phyloP scores from a whole-genome alignment of 2,888 invertebrate genomes.

The Nomada fucata region DNA sequence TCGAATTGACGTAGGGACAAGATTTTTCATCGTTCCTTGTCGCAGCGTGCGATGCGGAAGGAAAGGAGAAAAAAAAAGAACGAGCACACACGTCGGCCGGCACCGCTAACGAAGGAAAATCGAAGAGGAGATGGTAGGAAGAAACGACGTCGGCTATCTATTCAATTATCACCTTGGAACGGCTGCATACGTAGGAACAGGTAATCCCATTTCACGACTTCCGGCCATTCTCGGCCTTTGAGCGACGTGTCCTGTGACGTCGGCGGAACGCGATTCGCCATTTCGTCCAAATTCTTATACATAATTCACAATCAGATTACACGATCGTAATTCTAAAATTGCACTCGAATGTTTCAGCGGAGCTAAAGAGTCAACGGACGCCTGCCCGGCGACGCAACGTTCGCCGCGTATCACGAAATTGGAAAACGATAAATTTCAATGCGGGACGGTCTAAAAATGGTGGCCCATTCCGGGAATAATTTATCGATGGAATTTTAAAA shows the following conservation, averaged over 20 bases:
- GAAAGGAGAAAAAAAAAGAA: neutral
- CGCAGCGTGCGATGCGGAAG: neutral
- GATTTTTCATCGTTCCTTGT: constrained; percentile 20
- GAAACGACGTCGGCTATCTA: constrained; percentile 78
- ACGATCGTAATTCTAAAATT: no score
- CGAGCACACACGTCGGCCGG: neutral
- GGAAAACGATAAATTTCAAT: constrained; percentile 47
- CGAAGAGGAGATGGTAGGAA: constrained; percentile 66
- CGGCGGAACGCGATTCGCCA: constrained; percentile 68
- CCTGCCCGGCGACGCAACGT: neutral
- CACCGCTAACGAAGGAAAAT: constrained; percentile 70
- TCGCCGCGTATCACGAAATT: constrained; percentile 18
- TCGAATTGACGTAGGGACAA: constrained; percentile 7
- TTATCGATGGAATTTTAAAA: constrained; percentile 53
- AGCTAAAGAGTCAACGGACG: constrained; percentile 12
- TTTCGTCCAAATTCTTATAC: constrained; percentile 53
- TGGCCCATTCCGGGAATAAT: constrained; percentile 34
- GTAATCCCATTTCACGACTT: constrained; percentile 84
- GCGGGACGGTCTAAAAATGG: constrained; percentile 1
- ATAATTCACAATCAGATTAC: no score
- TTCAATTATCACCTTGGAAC: constrained; percentile 83
- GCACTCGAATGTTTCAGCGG: neutral
- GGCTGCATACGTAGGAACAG: constrained; percentile 76
- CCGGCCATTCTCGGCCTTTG: constrained; percentile 83
- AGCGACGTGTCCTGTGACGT: constrained; percentile 84